Percentiles rank a stretch among this genome's conserved stretches.
These are phyloP conservation scores for Cricetomys ansorgei DNA, from an alignment of 2,113 vertebrate genomes.

Conservation along the genomic window DNA sequence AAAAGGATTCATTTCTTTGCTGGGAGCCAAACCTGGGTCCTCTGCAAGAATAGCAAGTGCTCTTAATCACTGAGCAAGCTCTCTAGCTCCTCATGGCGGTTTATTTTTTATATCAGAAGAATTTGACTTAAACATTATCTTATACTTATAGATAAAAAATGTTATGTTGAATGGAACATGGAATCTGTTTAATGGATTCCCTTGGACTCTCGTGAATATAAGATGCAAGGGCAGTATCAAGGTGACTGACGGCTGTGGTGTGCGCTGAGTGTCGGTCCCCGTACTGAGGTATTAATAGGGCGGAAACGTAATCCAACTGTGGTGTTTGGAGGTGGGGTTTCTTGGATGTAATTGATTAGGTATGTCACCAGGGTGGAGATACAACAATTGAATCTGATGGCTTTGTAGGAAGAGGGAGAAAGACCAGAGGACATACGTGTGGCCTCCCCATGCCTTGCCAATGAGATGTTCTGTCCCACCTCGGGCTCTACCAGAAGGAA, in stretches of 20 bases:
- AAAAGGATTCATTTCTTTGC: background rate
- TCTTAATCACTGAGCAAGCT: background rate
- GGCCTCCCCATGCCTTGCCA: background rate
- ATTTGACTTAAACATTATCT: background rate
- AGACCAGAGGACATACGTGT: background rate
- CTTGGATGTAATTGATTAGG: background rate
- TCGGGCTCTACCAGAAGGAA: background rate
- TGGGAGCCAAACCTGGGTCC: background rate
- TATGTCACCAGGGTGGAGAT: background rate
- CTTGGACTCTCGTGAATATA: background rate
- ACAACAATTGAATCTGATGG: background rate
- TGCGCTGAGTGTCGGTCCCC: too few relatives aligned
- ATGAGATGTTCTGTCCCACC: background rate
- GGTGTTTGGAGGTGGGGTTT: background rate
- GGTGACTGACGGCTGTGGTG: background rate
- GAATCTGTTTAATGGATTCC: background rate
- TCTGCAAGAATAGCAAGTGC: background rate
- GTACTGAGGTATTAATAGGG: background rate
- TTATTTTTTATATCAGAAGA: background rate
- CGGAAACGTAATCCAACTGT: background rate
- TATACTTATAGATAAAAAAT: constrained; percentile 8
- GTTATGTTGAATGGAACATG: background rate
- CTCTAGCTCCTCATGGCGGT: background rate
- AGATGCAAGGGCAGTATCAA: background rate
- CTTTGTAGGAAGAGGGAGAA: background rate